phyloP scores from a whole-genome alignment of 2,113 vertebrate genomes.

The Seriola aureovittata region DNA sequence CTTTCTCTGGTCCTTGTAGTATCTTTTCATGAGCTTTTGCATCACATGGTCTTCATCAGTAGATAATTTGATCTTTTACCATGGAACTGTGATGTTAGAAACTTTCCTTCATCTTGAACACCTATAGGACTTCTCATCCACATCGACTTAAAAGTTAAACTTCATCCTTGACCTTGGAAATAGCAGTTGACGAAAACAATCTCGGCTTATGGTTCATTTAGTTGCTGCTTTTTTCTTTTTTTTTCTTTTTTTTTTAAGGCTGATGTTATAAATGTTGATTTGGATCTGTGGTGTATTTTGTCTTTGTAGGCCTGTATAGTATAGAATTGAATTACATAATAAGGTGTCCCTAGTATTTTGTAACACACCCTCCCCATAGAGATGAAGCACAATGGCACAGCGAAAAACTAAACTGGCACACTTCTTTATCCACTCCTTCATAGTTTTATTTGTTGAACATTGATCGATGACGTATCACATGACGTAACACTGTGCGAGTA shows the following conservation, averaged over 20 bases:
- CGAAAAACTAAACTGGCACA: not conserved
- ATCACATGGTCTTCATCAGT: not conserved
- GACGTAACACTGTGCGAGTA: not conserved
- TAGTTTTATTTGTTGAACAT: not conserved
- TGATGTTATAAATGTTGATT: conserved; percentile 5
- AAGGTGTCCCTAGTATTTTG: not conserved
- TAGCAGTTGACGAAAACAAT: not conserved
- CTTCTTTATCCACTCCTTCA: not conserved
- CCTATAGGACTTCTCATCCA: not conserved
- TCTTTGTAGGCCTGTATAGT: not conserved
- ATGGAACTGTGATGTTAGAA: not conserved
- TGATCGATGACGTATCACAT: not conserved
- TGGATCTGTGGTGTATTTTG: not conserved
- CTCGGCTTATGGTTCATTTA: too few relatives aligned
- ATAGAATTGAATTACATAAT: not conserved
- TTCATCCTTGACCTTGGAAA: conserved; percentile 15
- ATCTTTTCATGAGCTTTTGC: not conserved
- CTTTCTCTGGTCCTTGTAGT: not conserved
- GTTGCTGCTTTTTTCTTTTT: not conserved
- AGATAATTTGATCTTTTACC: not conserved
- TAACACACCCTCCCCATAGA: not conserved
- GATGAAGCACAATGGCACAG: not conserved
- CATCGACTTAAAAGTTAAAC: not conserved
- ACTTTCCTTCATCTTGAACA: not conserved
- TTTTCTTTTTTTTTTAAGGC: not conserved